Percentiles rank a stretch among this genome's conserved stretches.
Conservation (phyloP, 1,140 invertebrate genomes). For the Drosophila albomicans region DNA sequence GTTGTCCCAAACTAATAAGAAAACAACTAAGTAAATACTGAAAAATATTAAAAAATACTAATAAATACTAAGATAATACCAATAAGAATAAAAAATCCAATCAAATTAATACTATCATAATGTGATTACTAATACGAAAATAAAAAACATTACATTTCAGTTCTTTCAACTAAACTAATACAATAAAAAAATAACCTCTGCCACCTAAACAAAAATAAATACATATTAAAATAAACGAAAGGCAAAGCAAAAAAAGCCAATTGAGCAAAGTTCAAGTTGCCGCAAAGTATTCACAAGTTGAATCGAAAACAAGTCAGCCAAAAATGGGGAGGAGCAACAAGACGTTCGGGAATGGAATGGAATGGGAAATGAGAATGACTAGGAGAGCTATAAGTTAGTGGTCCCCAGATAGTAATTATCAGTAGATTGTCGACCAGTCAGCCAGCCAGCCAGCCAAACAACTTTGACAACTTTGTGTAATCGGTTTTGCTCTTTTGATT, state of each 20-base stretch:
- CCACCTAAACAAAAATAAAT: slow-evolving; percentile 12
- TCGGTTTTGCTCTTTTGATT: slow-evolving; percentile 76
- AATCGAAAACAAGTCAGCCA: not conserved
- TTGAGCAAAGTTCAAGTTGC: slow-evolving; percentile 38
- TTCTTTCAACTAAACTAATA: too few relatives aligned
- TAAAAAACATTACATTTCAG: too few relatives aligned
- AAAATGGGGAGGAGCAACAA: not conserved
- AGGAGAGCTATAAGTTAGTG: slow-evolving; percentile 70
- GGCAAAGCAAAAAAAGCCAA: not conserved
- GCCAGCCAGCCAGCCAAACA: slow-evolving; percentile 44
- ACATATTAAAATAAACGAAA: slow-evolving; percentile 1
- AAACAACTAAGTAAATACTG: too few relatives aligned
- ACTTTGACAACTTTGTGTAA: slow-evolving; percentile 78
- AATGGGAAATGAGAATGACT: slow-evolving; percentile 2
- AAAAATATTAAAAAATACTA: too few relatives aligned
- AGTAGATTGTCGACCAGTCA: slow-evolving; percentile 68
- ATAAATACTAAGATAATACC: too few relatives aligned
- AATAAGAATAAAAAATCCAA: too few relatives aligned
- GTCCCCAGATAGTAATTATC: slow-evolving; percentile 83
- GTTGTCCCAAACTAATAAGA: too few relatives aligned
- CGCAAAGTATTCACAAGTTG: slow-evolving; percentile 43
- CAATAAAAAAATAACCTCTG: slow-evolving; percentile 2
- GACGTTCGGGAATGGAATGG: not conserved
- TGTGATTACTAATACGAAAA: too few relatives aligned
- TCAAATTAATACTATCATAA: too few relatives aligned